Evolutionary conservation across 2,797 vertebrate species (phyloP), one percentile per base, ranked within the genome.

Genomic region (Harpagifer antarcticus): DNA sequence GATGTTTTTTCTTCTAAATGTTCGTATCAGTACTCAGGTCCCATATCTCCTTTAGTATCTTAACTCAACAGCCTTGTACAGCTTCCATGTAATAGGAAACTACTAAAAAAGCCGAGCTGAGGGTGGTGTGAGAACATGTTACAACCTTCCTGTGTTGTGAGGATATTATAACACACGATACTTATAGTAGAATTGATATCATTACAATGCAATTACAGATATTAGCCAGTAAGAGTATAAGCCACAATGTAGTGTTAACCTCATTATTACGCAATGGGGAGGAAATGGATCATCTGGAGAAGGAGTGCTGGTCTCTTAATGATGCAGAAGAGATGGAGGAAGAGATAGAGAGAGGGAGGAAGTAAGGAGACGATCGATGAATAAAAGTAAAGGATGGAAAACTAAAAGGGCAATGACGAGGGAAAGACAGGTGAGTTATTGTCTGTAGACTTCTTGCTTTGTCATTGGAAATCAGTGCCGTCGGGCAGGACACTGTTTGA

Each of bases 401-500:
- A 75, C 56, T 84, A 71, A 88, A 85, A 85, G 86, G 75, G 84
- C 73, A 81, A 75, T 58, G 69, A 69, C 84, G 79, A 61, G 75
- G 58, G 66, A 75, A 75, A 79, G 78, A 87, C 82, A 81, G 85
- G 81, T 82, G 78, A 83, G 83, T 73, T 87, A 86, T 78, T 79
- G 84, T 81, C 71, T 52, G 31, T 49, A 61, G 82, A 83, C 85
- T 60, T 88, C 77, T 77, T 86, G 88, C 83, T 80, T 84, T 89
- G 89, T 92, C 90, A 82, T 81, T 88, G 86, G 83, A 78, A 86
- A 90, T 88, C 77, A 80, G 78, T 76, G 87, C 84, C 52, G 20
- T 0, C 12, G 78, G 84, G 75, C 77, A 71, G 84, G 81, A 78
- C 55, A 44, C 68, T 19, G 63, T 87, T 90, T 88, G 86, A 92